phyloP scores from a whole-genome alignment of 2,888 invertebrate species.

The Ferrisia virgata region DNA sequence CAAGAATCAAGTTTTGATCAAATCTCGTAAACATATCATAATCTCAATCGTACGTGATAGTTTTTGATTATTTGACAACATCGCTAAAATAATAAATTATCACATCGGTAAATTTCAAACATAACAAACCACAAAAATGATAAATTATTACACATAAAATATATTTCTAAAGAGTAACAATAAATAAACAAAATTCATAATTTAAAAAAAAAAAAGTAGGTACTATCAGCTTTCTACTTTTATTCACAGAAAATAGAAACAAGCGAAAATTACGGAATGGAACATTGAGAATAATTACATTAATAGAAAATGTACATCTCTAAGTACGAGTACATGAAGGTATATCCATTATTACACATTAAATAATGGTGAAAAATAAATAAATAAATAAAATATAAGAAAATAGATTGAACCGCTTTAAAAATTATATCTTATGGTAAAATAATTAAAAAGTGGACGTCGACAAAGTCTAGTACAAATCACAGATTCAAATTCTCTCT shows the following conservation, averaged over 20 bases:
- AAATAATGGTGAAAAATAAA: slow-evolving; percentile 16
- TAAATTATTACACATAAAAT: neutral
- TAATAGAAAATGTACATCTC: neutral
- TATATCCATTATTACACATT: neutral
- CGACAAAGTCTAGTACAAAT: slow-evolving; percentile 33
- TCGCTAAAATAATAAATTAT: neutral
- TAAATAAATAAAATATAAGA: slow-evolving; percentile 18
- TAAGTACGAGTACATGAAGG: slow-evolving; percentile 10
- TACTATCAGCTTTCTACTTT: neutral
- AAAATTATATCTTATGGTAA: neutral
- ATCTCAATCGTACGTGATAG: neutral
- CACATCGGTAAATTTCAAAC: neutral
- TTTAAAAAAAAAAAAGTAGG: neutral
- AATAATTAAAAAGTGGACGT: slow-evolving; percentile 35
- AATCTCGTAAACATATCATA: no score
- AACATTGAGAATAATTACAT: neutral
- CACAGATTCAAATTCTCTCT: slow-evolving; percentile 25
- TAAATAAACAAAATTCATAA: neutral
- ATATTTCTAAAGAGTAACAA: neutral
- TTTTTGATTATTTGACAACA: neutral
- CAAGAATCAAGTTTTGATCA: no score
- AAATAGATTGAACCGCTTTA: neutral
- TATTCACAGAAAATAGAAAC: neutral
- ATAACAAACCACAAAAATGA: slow-evolving; percentile 2
- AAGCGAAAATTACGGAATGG: neutral